A percentile compares a stretch with the other conserved stretches of the same genome.
Conservation (phyloP, 2,797 vertebrate species). For the Cryptoblepharus egeriae region DNA sequence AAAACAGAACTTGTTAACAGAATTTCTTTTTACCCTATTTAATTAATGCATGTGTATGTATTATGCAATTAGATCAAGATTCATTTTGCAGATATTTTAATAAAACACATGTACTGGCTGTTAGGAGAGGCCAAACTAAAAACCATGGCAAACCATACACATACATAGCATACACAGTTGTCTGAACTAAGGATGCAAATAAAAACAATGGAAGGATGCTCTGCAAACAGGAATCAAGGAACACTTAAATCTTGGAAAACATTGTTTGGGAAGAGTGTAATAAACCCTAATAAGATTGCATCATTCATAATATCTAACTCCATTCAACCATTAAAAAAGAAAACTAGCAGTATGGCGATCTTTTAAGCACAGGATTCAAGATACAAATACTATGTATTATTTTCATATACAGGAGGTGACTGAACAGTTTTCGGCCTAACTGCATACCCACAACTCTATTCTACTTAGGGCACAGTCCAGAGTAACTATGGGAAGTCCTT, state of each 20-base stretch:
- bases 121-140: not conserved
- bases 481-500: too few relatives aligned
- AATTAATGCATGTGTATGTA: not conserved
- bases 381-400: not conserved
- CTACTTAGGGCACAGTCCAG: too few relatives aligned
- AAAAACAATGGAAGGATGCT: not conserved
- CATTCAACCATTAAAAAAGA: not conserved
- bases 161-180: not conserved
- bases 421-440: not conserved
- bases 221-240: not conserved
- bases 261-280: not conserved
- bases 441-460: not conserved
- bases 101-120: not conserved
- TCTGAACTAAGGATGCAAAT: not conserved
- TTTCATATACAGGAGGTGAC: not conserved
- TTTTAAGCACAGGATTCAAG: slow-evolving; percentile 1
- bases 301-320: not conserved
- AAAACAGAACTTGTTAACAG: not conserved
- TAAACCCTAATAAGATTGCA: not conserved
- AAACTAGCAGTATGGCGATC: slow-evolving; percentile 7
- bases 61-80: not conserved
- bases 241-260: not conserved
- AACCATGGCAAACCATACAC: not conserved
- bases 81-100: not conserved
- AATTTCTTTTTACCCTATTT: not conserved